A percentile compares a stretch with the other conserved stretches of the same genome.
Evolutionary conservation across 2,113 vertebrate species (phyloP).

Genomic region (Sula dactylatra): DNA sequence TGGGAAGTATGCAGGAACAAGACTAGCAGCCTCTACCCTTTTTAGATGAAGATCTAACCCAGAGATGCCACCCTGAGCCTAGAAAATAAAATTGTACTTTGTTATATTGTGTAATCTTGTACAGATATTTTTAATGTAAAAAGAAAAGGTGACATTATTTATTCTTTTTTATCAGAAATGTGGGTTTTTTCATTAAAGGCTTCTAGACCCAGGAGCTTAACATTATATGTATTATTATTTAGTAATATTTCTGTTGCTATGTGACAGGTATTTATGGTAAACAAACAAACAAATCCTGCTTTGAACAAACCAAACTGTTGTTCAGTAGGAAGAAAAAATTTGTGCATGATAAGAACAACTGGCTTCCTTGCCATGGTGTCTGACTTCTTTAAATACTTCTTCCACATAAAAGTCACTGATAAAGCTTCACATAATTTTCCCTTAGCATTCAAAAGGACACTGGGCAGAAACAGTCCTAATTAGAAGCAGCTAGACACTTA

Average conservation of each 20-base stretch:
- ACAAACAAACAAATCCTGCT: constrained; percentile 17
- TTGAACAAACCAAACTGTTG: neutral
- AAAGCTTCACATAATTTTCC: neutral
- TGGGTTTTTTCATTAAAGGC: neutral
- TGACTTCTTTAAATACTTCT: neutral
- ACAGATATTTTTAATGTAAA: constrained; percentile 63
- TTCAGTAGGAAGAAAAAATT: neutral
- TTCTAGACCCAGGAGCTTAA: constrained; percentile 35
- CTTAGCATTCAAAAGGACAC: neutral
- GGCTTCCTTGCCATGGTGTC: neutral
- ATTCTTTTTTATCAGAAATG: constrained; percentile 64
- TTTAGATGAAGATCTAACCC: neutral
- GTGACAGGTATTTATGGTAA: constrained; percentile 51
- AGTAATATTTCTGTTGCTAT: constrained; percentile 62
- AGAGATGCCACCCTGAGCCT: constrained; percentile 13
- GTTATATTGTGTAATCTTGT: constrained; percentile 43
- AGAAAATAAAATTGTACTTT: constrained; percentile 13
- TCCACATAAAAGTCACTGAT: neutral
- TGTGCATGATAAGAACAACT: constrained; percentile 9
- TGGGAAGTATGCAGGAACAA: neutral
- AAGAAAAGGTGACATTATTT: constrained; percentile 56
- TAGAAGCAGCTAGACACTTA: neutral
- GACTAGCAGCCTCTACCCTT: neutral
- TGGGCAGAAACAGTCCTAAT: neutral
- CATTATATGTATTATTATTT: constrained; percentile 37